Evolutionary conservation across 2,888 invertebrate genomes (phyloP).

Genomic region (Cephonodes hylas): DNA sequence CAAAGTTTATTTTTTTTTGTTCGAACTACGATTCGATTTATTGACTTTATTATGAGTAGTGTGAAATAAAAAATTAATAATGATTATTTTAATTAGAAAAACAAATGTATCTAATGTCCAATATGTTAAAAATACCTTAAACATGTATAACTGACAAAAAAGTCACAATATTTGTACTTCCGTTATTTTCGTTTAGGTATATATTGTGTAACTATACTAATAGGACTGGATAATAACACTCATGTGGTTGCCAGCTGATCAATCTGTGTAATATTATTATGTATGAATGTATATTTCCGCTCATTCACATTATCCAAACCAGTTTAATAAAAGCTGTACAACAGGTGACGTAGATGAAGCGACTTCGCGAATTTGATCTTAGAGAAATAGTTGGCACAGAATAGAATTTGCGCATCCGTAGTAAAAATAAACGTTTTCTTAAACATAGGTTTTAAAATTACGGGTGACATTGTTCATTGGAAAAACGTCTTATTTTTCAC

Average conservation of each 20-base stretch:
- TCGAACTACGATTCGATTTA: too few species aligned
- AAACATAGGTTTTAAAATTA: neutral
- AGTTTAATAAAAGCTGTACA: neutral
- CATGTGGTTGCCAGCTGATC: neutral
- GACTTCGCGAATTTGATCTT: neutral
- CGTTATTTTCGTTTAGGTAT: too few species aligned
- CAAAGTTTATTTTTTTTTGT: too few species aligned
- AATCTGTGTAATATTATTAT: neutral
- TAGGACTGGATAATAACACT: neutral
- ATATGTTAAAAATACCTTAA: too few species aligned
- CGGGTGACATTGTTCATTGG: neutral
- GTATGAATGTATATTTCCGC: neutral
- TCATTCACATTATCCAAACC: neutral
- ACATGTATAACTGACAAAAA: too few species aligned
- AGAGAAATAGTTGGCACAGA: neutral
- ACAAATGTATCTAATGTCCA: too few species aligned
- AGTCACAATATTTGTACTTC: too few species aligned
- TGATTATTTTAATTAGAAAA: too few species aligned
- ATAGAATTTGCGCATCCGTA: neutral
- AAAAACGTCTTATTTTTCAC: neutral
- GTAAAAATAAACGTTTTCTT: neutral
- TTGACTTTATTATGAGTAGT: too few species aligned
- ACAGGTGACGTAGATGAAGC: neutral
- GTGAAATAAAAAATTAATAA: neutral
- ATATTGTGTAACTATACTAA: too few species aligned